Conservation (phyloP, 1,140 invertebrate species). For the Chrysomallon squamiferum region DNA sequence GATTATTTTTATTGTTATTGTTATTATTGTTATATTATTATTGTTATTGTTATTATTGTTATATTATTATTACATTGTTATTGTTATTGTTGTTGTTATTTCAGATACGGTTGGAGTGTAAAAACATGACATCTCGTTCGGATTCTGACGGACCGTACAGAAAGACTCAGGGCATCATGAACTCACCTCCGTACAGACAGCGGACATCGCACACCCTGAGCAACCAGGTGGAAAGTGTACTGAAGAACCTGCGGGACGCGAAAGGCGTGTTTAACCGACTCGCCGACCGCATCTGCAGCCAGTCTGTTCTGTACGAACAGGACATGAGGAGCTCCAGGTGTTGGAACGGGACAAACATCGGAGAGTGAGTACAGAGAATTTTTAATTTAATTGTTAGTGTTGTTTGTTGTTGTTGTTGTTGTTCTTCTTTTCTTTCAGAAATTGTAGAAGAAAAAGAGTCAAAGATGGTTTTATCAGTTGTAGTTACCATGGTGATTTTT, state of each 20-base stretch:
- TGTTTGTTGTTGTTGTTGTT: no score
- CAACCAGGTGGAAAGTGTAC: conserved; percentile 3
- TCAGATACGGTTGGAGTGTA: background rate
- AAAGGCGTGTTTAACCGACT: conserved; percentile 1
- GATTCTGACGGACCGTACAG: background rate
- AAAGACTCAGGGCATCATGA: background rate
- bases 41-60: no score
- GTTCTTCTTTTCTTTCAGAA: no score
- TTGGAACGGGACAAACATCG: conserved; percentile 9
- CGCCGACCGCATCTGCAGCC: conserved; percentile 1
- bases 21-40: no score
- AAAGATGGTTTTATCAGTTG: no score
- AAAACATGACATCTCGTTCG: background rate
- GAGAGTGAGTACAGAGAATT: conserved; percentile 3
- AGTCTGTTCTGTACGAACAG: background rate
- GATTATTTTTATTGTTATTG: no score
- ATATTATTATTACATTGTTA: no score
- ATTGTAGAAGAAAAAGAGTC: no score
- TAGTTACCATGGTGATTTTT: no score
- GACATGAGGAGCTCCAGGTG: background rate
- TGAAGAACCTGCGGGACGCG: background rate
- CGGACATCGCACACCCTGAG: background rate
- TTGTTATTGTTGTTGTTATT: no score
- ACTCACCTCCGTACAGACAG: background rate
- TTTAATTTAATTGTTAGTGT: no score